Percentiles rank a stretch among this genome's conserved stretches.
phyloP scores from a whole-genome alignment of 1,140 invertebrate genomes.

The Bombus superbus region DNA sequence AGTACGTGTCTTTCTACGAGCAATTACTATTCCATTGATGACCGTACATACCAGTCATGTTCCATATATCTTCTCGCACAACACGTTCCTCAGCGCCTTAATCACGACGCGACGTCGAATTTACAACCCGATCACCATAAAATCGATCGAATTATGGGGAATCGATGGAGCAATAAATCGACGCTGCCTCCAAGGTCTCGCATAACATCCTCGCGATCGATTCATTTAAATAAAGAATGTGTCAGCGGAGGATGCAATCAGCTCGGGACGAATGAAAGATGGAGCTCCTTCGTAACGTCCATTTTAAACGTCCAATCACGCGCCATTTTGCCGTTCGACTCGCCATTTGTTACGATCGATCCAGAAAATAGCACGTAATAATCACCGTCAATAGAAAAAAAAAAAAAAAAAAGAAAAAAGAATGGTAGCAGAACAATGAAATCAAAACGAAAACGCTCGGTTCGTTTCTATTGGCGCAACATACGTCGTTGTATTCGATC shows the following conservation, averaged over 20 bases:
- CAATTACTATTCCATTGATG: background rate
- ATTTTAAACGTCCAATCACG: background rate
- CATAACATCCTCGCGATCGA: constrained; percentile 8
- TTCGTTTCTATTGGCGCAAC: background rate
- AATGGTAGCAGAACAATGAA: no score
- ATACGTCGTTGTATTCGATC: background rate
- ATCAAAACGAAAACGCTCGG: no score
- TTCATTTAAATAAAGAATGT: constrained; percentile 37
- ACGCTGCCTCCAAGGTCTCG: background rate
- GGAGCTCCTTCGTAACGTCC: background rate
- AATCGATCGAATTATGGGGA: constrained; percentile 31
- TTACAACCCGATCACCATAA: constrained; percentile 38
- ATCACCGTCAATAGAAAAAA: no score
- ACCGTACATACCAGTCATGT: background rate
- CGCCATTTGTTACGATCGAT: no score
- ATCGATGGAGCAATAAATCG: constrained; percentile 32
- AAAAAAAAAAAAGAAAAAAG: no score
- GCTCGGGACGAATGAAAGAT: background rate
- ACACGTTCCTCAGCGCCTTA: constrained; percentile 2
- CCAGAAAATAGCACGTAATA: no score
- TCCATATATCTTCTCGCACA: background rate
- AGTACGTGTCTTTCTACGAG: background rate
- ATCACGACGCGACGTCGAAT: background rate
- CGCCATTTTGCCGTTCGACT: no score
- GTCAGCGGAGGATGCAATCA: constrained; percentile 16